These are phyloP conservation scores for Lottia scabra DNA, from an alignment of 2,888 invertebrate species.

Conservation along the genomic window DNA sequence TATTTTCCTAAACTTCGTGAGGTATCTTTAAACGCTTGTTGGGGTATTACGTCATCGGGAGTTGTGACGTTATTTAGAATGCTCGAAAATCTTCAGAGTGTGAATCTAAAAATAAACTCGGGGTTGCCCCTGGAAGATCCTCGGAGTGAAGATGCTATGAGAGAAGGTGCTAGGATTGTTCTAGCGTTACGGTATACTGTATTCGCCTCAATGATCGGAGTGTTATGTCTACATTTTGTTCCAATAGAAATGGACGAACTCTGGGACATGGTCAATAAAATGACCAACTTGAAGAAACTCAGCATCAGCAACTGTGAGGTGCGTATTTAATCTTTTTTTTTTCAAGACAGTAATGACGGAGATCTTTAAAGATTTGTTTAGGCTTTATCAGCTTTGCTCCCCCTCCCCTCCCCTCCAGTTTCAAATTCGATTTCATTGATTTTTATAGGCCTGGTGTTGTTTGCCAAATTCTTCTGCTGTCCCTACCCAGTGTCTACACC, in stretches of 20 bases:
- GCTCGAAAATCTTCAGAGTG: conserved; percentile 36
- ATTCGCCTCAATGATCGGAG: conserved; percentile 37
- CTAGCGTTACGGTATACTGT: conserved; percentile 31
- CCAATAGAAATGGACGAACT: conserved; percentile 55
- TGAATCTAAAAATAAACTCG: conserved; percentile 54
- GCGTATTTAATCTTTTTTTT: conserved; percentile 12
- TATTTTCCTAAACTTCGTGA: conserved; percentile 44
- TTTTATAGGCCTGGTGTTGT: no score
- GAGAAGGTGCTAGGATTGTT: conserved; percentile 42
- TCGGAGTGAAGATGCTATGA: conserved; percentile 48
- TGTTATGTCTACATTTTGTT: conserved; percentile 53
- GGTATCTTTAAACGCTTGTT: conserved; percentile 54
- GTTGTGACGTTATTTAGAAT: conserved; percentile 35
- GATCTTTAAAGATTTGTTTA: no score
- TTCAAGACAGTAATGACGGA: no score
- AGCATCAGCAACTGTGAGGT: conserved; percentile 59
- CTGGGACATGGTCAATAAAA: conserved; percentile 45
- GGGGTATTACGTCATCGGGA: conserved; percentile 46
- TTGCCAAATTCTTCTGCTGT: no score
- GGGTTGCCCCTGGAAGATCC: conserved; percentile 44
- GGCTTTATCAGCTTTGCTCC: no score
- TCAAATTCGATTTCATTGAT: no score
- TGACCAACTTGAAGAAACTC: conserved; percentile 45
- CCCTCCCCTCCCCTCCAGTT: no score
- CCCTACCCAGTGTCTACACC: no score